Base-by-base conservation (phyloP, 2,113 vertebrate genomes). In the Garra rufa region DNA sequence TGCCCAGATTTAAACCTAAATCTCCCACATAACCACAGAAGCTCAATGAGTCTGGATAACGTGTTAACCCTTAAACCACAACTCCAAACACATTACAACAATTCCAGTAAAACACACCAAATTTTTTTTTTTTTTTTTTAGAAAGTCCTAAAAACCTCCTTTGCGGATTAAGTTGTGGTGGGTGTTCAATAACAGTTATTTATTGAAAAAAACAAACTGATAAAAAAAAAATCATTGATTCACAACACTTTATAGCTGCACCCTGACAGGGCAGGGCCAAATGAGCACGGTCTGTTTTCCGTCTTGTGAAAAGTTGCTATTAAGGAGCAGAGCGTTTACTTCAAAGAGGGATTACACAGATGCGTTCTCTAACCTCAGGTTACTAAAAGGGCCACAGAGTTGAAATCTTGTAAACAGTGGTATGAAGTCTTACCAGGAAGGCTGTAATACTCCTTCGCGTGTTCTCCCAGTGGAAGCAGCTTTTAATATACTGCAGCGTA, bases 391-490 rank as follows among this genome's bases (percentile, higher is more conserved):
- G 63, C 71, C 65, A 65, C 34, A 46, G 82, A 52, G 79, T 44
- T 81, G 78, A 80, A 57, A 43, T 76, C 30, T 59, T 69, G 57
- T 71, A 77, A 55, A 71, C 48, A 76, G 69, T 30, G 34, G 81
- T 24, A 70, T 44, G 34, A 81, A 34, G 88, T 92, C 97, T 98
- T 96, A 99, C 98, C 97, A 97, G 89, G 67, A 99, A 99, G 15
- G 98, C 97, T 88, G 94, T 89, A 91, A 97, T 74, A 88, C 98
- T 99, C 89, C 96, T 95, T 61, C 94, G 90, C 0, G 92, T 95
- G 92, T 95, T 99, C 91, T 99, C 97, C 98, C 98, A 99, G 88
- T 97, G 96, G 94, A 99, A 99, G 91, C 98, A 99, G 95, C 98
- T 99, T 88, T 95, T 96, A 91, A 99, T 96, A 93, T 98, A 99